Conservation (phyloP, 2,797 vertebrate genomes). For the Scolopax rusticola region DNA sequence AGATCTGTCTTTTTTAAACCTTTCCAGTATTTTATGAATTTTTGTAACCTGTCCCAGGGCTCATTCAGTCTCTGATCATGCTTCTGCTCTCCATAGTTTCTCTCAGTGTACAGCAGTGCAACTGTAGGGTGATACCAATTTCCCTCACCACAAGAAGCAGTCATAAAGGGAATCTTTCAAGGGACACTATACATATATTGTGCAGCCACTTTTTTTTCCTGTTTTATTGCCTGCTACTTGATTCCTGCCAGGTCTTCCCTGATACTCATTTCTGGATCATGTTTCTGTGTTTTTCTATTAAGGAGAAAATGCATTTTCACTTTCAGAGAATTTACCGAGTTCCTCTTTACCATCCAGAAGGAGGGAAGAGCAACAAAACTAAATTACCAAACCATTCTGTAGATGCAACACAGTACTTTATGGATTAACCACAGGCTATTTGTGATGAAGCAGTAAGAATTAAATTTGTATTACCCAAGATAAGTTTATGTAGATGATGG, state of each 20-base stretch:
- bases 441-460: neutral
- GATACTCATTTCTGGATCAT: neutral
- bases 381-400: neutral
- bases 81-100: neutral
- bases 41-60: neutral
- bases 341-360: neutral
- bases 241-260: neutral
- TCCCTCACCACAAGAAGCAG: neutral
- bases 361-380: neutral
- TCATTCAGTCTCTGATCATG: neutral
- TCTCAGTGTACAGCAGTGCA: neutral
- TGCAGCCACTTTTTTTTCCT: neutral
- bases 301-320: neutral
- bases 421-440: neutral
- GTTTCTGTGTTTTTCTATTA: neutral
- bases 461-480: neutral
- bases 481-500: slow-evolving; percentile 9
- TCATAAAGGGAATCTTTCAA: neutral
- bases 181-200: neutral
- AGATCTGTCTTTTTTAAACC: neutral
- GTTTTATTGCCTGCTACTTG: neutral
- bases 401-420: neutral
- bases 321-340: neutral
- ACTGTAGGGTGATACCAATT: neutral
- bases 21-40: neutral